Evolutionary conservation across 2,888 invertebrate genomes (phyloP).

Genomic region (Dryomyza anilis): DNA sequence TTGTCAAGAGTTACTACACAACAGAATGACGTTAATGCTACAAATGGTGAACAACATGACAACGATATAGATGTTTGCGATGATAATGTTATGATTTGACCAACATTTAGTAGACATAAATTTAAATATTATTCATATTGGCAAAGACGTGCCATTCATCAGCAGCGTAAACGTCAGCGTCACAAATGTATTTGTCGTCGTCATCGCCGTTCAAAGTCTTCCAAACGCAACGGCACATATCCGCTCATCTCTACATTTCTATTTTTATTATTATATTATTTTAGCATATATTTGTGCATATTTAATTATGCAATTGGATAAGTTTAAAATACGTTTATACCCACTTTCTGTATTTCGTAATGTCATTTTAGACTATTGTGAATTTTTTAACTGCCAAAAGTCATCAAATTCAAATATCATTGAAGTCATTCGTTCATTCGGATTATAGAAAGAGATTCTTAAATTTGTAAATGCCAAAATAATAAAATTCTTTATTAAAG

Average conservation of each 20-base stretch:
- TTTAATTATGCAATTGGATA: slow-evolving; percentile 33
- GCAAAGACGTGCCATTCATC: background rate
- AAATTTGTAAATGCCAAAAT: background rate
- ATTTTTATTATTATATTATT: slow-evolving; percentile 34
- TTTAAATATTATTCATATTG: background rate
- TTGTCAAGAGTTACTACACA: too few species aligned
- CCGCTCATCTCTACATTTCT: slow-evolving; percentile 13
- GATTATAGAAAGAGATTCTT: background rate
- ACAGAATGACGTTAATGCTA: slow-evolving; percentile 18
- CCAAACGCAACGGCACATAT: too few species aligned
- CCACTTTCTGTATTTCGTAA: background rate
- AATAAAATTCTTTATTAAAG: too few species aligned
- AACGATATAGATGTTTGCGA: slow-evolving; percentile 9
- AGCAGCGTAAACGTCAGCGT: too few species aligned
- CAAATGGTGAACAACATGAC: slow-evolving; percentile 1
- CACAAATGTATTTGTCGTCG: too few species aligned
- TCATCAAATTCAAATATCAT: background rate
- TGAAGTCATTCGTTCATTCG: too few species aligned
- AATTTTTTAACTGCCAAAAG: background rate
- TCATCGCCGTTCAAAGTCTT: too few species aligned
- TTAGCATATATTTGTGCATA: slow-evolving; percentile 37
- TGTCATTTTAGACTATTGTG: background rate
- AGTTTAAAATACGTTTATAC: too few species aligned
- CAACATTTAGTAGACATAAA: background rate
- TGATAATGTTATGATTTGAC: slow-evolving; percentile 21